Base-by-base conservation (phyloP, 2,113 vertebrate species). In the Paraplagusia blochii region DNA sequence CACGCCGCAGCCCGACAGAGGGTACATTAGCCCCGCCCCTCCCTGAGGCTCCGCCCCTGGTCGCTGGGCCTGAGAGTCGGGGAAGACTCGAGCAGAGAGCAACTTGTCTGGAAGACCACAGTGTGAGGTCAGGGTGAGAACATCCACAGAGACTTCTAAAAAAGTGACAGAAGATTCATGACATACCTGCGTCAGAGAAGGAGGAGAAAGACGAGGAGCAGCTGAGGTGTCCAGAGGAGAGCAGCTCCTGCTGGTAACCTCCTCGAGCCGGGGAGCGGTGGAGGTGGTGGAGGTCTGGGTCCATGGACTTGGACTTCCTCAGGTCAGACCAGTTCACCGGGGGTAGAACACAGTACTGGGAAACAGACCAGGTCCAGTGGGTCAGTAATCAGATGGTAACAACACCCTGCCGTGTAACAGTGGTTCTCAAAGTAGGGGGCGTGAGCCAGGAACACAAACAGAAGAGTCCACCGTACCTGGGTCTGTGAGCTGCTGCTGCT, bases 291-390 rank as follows among this genome's bases (percentile, higher is more conserved):
- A 80, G 81, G 57, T 96, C 93, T 0, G 88, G 87, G 55, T 93
- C 88, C 79, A 90, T 81, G 2, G 94, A 85, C 10, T 93, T 90
- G 0, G 87, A 88, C 89, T 95, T 98, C 74, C 92, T 92, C 70
- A 93, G 79, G 80, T 94, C 94, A 2, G 94, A 87, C 85, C 93
- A 94, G 85, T 93, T 96, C 84, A 95, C 91, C 3, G 95, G 95
- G 43, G 96, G 95, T 65, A 95, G 90, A 11, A 97, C 90, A 38
- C 93, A 98, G 49, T 92, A 95, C 19, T 94, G 91, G n/a, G 43
- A 44, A 18, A 44, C 15, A 46, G 3, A 42, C 10, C 34, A 0
- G 10, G 4, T 9, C 44, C 8, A 8, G 8, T n/a, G n/a, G 4
- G 11, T 40, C 10, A 13, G 9, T 4, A 39, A 39, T 36, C 35